Base-by-base conservation (phyloP, 2,888 invertebrate species). In the Nymphalis c-album region DNA sequence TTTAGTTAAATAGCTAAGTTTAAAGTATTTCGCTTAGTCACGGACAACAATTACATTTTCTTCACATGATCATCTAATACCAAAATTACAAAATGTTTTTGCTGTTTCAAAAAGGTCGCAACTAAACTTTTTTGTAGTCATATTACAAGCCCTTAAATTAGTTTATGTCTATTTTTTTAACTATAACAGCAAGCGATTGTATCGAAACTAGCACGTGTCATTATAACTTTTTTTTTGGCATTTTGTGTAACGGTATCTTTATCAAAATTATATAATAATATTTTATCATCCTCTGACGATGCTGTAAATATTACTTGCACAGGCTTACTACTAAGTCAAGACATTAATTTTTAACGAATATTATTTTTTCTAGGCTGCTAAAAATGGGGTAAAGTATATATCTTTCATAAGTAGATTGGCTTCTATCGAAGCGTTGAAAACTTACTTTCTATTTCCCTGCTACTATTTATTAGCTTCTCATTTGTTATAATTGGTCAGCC, bases 401-500 rank as follows among this genome's bases (percentile, higher is more conserved):
- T 6, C 6, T 31, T 31, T 31, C 26, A 31, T 31, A 31, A 31
- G 26, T 6, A 31, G 6, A 59, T 46, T 22, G 59, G 17, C 8
- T 6, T 46, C 1, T 8, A 20, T 7, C 46, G 18, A 22, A 40
- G 35, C 35, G 40, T n/a, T 26, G 8, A 40, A 40, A 40, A 16
- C 18, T 20, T 17, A 46, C 59, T 46, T 59, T 59, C 46, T 8
- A 46, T 60, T 60, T 55, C 55, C 17, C 26, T 40, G 48, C 40
- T 57, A 18, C 61, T 55, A 48, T 60, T 55, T 48, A 48, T 17
- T 45, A 50, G 13, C n/a, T 47, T 60, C 35, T 62, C 26, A 51
- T 65, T 63, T 40, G 8, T 0, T 20, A 58, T 70, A 70, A 70
- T 68, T 70, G 70, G 61, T 60, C 48, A 20, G 46, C 59, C 53